phyloP scores from a whole-genome alignment of 1,140 invertebrate genomes.

The Cataglyphis hispanica region DNA sequence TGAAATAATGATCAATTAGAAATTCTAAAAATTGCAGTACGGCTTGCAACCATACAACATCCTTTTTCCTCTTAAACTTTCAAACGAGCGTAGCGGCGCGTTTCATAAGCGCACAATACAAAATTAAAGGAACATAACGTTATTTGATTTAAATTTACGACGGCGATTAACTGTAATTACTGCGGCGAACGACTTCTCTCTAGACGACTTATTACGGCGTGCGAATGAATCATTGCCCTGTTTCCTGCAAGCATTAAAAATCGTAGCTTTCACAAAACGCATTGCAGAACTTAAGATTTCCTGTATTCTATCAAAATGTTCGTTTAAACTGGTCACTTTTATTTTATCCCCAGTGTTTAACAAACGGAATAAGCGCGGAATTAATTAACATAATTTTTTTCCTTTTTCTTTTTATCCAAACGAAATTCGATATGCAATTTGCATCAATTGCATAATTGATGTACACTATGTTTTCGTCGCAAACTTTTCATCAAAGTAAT shows the following conservation, averaged over 20 bases:
- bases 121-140: not conserved
- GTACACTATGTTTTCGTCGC: not conserved
- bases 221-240: slow-evolving; percentile 61
- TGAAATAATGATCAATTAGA: slow-evolving; percentile 48
- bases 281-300: slow-evolving; percentile 15
- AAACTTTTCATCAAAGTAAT: not conserved
- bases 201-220: slow-evolving; percentile 23
- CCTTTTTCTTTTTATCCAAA: slow-evolving; percentile 1
- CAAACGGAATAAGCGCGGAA: slow-evolving; percentile 46
- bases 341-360: slow-evolving; percentile 33
- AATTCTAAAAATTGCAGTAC: slow-evolving; percentile 25
- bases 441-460: slow-evolving; percentile 44
- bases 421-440: not conserved
- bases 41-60: not conserved
- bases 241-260: slow-evolving; percentile 64
- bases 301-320: not conserved
- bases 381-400: slow-evolving; percentile 49
- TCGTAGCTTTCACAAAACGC: slow-evolving; percentile 65
- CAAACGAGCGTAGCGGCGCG: slow-evolving; percentile 1
- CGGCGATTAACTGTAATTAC: slow-evolving; percentile 51
- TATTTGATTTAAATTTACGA: slow-evolving; percentile 27
- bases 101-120: slow-evolving; percentile 15
- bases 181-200: slow-evolving; percentile 18
- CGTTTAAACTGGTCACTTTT: slow-evolving; percentile 46
- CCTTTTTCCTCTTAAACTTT: not conserved